phyloP scores from a whole-genome alignment of 2,797 vertebrate species.

The Enteromius treurensis region DNA sequence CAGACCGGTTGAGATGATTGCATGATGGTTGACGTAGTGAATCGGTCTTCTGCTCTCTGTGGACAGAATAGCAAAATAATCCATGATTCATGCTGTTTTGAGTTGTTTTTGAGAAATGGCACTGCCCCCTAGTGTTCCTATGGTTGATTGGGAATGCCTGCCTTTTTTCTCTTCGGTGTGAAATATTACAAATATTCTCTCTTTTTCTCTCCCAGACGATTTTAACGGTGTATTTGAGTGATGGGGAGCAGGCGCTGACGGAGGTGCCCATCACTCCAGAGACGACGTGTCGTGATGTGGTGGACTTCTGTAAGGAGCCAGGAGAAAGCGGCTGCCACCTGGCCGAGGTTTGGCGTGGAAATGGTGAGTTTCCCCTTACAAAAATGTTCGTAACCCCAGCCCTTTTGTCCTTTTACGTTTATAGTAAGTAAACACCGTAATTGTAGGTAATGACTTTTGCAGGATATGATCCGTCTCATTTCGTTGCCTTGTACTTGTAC shows the following conservation, averaged over 20 bases:
- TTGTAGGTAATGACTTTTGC: not conserved
- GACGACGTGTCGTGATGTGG: slow-evolving; percentile 95
- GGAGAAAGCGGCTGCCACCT: slow-evolving; percentile 96
- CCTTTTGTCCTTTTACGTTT: not conserved
- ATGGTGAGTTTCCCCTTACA: slow-evolving; percentile 75
- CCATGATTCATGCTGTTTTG: not conserved
- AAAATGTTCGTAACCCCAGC: not conserved
- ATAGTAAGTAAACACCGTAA: not conserved
- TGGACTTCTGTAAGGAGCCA: slow-evolving; percentile 98
- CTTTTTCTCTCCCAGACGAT: slow-evolving; percentile 84
- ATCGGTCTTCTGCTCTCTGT: not conserved
- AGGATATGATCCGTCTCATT: too few species aligned
- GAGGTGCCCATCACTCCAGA: slow-evolving; percentile 99
- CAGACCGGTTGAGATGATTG: not conserved
- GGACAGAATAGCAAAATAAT: not conserved
- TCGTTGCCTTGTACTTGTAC: too few species aligned
- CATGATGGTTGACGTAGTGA: not conserved
- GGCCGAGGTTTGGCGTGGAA: slow-evolving; percentile 97
- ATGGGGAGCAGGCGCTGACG: slow-evolving; percentile 92
- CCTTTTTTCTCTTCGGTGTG: not conserved
- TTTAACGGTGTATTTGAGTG: slow-evolving; percentile 97
- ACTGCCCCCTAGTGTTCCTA: slow-evolving; percentile 1
- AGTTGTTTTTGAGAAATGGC: not conserved
- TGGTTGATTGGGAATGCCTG: not conserved
- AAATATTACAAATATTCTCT: not conserved